These are phyloP conservation scores for Aphrophora alni DNA, from an alignment of 2,888 invertebrate genomes.

Conservation along the genomic window DNA sequence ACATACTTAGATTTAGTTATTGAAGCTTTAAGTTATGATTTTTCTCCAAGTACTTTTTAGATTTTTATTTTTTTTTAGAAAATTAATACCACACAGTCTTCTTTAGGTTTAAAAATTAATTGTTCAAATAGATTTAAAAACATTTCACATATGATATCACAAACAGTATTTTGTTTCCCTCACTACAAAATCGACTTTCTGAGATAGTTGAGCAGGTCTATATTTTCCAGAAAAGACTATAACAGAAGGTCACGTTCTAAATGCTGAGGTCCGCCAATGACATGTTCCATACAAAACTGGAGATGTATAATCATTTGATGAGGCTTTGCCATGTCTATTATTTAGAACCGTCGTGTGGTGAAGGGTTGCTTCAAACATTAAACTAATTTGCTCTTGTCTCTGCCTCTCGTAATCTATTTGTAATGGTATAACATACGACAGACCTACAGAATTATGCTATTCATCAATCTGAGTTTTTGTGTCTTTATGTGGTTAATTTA, in stretches of 20 bases:
- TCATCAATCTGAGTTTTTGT: neutral
- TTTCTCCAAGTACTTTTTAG: no score
- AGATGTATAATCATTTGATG: slow-evolving; percentile 9
- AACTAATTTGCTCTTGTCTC: neutral
- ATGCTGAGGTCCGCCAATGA: neutral
- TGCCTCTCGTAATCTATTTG: neutral
- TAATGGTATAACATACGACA: neutral
- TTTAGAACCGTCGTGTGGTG: neutral
- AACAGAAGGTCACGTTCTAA: neutral
- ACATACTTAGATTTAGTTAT: no score
- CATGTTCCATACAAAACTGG: slow-evolving; percentile 6
- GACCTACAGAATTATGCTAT: neutral
- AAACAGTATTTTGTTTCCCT: no score
- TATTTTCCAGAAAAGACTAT: neutral
- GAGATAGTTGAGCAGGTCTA: neutral
- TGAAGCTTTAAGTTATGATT: no score
- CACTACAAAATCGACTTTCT: no score
- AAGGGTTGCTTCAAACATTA: neutral
- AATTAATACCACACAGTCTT: no score
- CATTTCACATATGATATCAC: no score
- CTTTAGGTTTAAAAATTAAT: no score
- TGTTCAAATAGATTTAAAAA: no score
- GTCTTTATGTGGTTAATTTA: no score
- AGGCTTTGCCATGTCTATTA: neutral
- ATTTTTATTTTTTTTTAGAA: no score